These are phyloP conservation scores for Drosophila nigricruria DNA, from an alignment of 2,888 invertebrate species.

Conservation along the genomic window DNA sequence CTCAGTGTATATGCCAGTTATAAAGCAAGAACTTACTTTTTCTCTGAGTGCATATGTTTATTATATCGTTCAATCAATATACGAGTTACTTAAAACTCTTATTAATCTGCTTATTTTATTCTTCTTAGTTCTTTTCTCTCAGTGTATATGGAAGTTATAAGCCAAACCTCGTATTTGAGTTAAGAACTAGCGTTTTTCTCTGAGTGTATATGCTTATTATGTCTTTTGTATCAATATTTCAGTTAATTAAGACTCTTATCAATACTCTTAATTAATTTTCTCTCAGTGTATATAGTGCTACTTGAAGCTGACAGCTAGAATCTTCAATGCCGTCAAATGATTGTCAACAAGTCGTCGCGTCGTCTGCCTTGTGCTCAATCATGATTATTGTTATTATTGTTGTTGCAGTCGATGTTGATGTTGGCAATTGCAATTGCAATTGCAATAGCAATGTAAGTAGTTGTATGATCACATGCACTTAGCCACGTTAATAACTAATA, in stretches of 20 bases:
- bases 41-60: not conserved
- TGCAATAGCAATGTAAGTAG: conserved; percentile 42
- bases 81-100: no score
- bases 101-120: no score
- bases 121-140: no score
- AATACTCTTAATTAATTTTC: not conserved
- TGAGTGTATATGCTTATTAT: not conserved
- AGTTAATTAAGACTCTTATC: not conserved
- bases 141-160: conserved; percentile 4
- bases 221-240: not conserved
- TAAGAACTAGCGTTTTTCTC: not conserved
- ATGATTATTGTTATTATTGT: conserved; percentile 51
- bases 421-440: conserved; percentile 35
- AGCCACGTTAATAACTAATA: conserved; percentile 63
- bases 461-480: conserved; percentile 55
- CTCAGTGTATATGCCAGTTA: conserved; percentile 1
- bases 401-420: not conserved
- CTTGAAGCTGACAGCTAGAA: conserved; percentile 21
- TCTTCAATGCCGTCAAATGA: conserved; percentile 48
- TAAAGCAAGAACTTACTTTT: not conserved
- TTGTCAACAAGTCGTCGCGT: conserved; percentile 69
- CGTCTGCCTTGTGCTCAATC: conserved; percentile 78
- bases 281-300: conserved; percentile 3
- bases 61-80: no score
- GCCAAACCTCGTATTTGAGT: no score